Evolutionary conservation across 2,888 invertebrate genomes (phyloP).

Genomic region (Sycophila texana): DNA sequence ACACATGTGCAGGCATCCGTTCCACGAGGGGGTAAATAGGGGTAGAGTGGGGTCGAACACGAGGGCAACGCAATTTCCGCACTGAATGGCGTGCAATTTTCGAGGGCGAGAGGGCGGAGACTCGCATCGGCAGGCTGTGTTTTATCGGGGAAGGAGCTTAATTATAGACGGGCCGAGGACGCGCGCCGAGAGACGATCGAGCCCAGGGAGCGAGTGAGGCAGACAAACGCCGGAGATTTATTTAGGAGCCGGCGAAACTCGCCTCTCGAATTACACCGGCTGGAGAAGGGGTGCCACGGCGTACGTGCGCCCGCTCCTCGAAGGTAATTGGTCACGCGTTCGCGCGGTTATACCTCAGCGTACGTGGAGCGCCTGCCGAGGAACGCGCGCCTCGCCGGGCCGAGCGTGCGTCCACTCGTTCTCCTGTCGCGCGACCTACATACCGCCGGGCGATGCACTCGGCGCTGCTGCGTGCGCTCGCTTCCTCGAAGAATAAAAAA

Average conservation of each 20-base stretch:
- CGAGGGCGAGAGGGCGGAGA: background rate
- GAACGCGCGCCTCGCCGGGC: background rate
- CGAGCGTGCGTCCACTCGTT: background rate
- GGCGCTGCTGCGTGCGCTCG: no score
- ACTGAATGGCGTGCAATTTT: conserved; percentile 10
- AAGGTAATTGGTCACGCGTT: conserved; percentile 39
- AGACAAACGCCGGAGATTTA: conserved; percentile 29
- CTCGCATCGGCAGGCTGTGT: background rate
- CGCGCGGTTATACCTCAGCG: conserved; percentile 32
- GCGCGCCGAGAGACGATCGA: conserved; percentile 21
- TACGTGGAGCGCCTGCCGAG: conserved; percentile 24
- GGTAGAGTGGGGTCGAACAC: background rate
- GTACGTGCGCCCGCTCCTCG: conserved; percentile 2
- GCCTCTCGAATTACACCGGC: background rate
- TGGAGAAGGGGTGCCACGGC: background rate
- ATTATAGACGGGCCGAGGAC: conserved; percentile 15
- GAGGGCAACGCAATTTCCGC: conserved; percentile 8
- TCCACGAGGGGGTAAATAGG: background rate
- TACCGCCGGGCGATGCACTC: background rate
- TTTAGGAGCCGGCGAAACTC: conserved; percentile 16
- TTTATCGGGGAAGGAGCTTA: background rate
- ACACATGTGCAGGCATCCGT: background rate
- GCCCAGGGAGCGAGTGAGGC: background rate
- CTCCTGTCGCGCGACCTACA: background rate
- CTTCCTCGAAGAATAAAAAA: no score